Percentiles rank a stretch among this genome's conserved stretches.
phyloP scores from a whole-genome alignment of 1,140 invertebrate species.

The Mylabris phalerata region DNA sequence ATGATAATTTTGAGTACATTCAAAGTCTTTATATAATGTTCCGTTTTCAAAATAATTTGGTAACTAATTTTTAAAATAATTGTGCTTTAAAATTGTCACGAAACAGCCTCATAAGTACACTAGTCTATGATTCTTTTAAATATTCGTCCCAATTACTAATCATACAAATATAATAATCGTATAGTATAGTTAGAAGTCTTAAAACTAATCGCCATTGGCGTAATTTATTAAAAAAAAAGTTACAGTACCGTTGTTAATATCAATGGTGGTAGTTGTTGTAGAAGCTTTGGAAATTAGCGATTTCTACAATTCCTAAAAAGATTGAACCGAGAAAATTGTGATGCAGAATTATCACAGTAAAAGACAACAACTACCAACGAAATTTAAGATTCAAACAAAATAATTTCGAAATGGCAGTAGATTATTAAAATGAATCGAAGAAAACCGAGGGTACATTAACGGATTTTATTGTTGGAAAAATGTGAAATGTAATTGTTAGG shows the following conservation, averaged over 20 bases:
- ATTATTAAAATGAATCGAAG: not conserved
- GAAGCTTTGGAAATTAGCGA: too few relatives aligned
- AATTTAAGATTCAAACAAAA: too few relatives aligned
- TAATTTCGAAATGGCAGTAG: not conserved
- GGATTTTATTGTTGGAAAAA: slow-evolving; percentile 34
- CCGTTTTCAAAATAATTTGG: too few relatives aligned
- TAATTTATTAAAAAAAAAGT: slow-evolving; percentile 5
- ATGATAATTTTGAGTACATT: slow-evolving; percentile 12
- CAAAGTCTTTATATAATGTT: too few relatives aligned
- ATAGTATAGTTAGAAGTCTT: not conserved
- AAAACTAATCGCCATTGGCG: slow-evolving; percentile 2
- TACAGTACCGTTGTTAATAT: slow-evolving; percentile 3
- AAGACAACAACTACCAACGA: slow-evolving; percentile 2
- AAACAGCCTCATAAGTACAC: slow-evolving; percentile 11
- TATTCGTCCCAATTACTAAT: slow-evolving; percentile 3
- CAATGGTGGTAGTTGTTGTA: slow-evolving; percentile 9
- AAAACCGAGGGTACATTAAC: not conserved
- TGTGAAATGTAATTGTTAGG: slow-evolving; percentile 56
- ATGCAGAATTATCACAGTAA: slow-evolving; percentile 4
- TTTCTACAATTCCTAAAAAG: too few relatives aligned
- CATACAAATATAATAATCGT: slow-evolving; percentile 6
- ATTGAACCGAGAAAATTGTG: too few relatives aligned
- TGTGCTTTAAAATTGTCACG: too few relatives aligned
- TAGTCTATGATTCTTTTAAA: slow-evolving; percentile 3
- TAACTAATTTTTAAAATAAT: too few relatives aligned